Evolutionary conservation across 2,888 invertebrate species (phyloP).

Genomic region (Uropetala carovei): DNA sequence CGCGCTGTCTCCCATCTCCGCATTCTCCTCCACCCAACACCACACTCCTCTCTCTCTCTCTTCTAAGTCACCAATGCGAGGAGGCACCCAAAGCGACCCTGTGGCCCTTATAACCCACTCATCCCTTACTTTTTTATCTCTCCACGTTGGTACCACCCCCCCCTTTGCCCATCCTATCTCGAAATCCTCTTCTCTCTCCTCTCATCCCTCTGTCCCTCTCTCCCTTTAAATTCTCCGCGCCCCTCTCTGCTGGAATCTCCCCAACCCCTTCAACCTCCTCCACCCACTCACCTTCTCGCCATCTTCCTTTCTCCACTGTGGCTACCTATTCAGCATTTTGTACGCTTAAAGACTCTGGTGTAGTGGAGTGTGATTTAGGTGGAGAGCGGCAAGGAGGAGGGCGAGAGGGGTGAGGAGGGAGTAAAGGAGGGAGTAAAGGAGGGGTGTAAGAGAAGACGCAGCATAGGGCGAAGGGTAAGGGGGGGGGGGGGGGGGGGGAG

Average conservation of each 20-base stretch:
- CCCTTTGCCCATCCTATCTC: too few relatives aligned
- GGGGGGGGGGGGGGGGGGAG: too few relatives aligned
- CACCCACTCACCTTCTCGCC: neutral
- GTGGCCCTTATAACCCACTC: slow-evolving; percentile 60
- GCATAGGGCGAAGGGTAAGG: neutral
- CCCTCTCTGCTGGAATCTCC: neutral
- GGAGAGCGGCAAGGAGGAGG: neutral
- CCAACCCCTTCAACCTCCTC: neutral
- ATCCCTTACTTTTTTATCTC: slow-evolving; percentile 38
- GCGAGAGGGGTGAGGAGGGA: neutral
- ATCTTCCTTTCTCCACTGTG: slow-evolving; percentile 8
- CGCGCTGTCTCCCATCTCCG: slow-evolving; percentile 42
- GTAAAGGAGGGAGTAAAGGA: neutral
- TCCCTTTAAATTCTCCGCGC: neutral
- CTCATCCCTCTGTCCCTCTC: neutral
- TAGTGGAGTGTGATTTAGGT: slow-evolving; percentile 32
- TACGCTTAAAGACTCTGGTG: slow-evolving; percentile 57
- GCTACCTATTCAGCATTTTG: slow-evolving; percentile 59
- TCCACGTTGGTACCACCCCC: neutral
- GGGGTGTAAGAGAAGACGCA: neutral
- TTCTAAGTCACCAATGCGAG: slow-evolving; percentile 23
- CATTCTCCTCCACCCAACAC: neutral
- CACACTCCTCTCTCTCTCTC: neutral
- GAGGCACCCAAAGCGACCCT: slow-evolving; percentile 55
- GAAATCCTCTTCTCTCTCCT: slow-evolving; percentile 14